Percentiles rank a stretch among this genome's conserved stretches.
phyloP scores from a whole-genome alignment of 1,140 invertebrate species.

The Bicyclus anynana region DNA sequence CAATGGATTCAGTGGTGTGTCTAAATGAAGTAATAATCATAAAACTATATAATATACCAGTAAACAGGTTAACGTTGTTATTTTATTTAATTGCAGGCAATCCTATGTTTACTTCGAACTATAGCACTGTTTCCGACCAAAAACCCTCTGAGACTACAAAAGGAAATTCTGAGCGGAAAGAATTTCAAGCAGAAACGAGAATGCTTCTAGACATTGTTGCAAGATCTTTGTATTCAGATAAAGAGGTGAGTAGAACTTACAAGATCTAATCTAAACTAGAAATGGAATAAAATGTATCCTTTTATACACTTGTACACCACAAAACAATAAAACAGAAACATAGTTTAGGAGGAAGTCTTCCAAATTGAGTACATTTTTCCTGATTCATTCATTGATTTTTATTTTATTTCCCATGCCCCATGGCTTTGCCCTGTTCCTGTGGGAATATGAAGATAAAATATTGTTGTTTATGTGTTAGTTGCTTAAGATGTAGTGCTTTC shows the following conservation, averaged over 20 bases:
- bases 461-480: no score
- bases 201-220: constrained; percentile 98
- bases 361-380: no score
- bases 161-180: constrained; percentile 80
- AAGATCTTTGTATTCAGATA: constrained; percentile 97
- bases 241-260: constrained; percentile 83
- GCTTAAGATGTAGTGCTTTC: no score
- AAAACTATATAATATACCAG: neutral
- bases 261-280: no score
- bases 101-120: constrained; percentile 23
- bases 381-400: no score
- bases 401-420: no score
- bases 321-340: no score
- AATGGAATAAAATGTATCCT: no score
- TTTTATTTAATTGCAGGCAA: constrained; percentile 12
- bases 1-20: constrained; percentile 31
- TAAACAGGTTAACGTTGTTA: neutral
- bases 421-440: no score
- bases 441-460: no score
- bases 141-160: constrained; percentile 74
- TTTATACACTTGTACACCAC: no score
- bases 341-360: no score
- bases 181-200: constrained; percentile 97
- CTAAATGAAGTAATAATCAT: neutral
- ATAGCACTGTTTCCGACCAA: constrained; percentile 50